Conservation (phyloP, 1,140 invertebrate genomes). For the Macrostomum lignano region DNA sequence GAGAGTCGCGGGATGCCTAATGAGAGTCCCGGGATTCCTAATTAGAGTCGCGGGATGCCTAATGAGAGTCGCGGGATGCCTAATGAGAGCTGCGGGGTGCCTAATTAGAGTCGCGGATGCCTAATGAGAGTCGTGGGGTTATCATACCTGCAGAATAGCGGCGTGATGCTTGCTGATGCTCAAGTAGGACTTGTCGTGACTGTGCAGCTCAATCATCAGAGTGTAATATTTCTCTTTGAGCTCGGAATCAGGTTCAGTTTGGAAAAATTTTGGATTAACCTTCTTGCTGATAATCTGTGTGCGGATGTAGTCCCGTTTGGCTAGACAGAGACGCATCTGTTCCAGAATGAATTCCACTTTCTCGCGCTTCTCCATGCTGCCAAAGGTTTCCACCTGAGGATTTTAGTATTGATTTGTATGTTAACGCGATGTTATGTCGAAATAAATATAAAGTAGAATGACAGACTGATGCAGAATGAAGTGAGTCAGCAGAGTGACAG, state of each 20-base stretch:
- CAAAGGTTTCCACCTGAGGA: constrained; percentile 97
- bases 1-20: too few relatives aligned
- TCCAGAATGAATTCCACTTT: constrained; percentile 82
- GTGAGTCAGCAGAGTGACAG: too few relatives aligned
- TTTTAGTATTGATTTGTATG: too few relatives aligned
- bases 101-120: too few relatives aligned
- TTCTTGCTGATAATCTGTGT: constrained; percentile 98
- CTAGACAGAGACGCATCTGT: constrained; percentile 83
- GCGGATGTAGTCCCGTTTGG: constrained; percentile 77
- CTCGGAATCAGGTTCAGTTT: constrained; percentile 33
- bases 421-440: too few relatives aligned
- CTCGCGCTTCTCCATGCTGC: constrained; percentile 87
- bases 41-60: too few relatives aligned
- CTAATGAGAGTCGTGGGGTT: constrained; percentile 5
- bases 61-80: too few relatives aligned
- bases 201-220: constrained; percentile 85
- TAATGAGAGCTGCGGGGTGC: too few relatives aligned
- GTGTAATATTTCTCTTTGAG: constrained; percentile 77
- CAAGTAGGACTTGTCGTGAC: constrained; percentile 67
- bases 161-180: constrained; percentile 68
- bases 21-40: too few relatives aligned
- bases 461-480: too few relatives aligned
- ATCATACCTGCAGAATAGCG: constrained; percentile 35
- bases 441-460: too few relatives aligned
- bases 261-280: constrained; percentile 85